Evolutionary conservation across 30 jellyfish, hydroid and myxozoan species (phyloP), one percentile per base, ranked within the genome.

Genomic region (Mastigias papua): DNA sequence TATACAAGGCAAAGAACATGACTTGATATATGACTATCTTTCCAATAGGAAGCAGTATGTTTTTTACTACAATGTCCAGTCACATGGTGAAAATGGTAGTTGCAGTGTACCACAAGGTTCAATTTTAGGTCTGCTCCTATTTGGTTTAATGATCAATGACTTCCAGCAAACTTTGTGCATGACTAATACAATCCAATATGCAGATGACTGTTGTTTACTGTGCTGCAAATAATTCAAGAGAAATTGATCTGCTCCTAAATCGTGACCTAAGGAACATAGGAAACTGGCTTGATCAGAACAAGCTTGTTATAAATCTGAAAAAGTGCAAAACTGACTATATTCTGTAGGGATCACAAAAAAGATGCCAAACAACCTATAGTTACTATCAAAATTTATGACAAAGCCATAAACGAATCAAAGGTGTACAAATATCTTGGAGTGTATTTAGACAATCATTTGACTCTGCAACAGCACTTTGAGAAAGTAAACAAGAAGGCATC

Each of bases 371-470:
- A 86, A 61, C 76, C 75, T 0, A n/a, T 31, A 61, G 87, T 61
- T 86, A 19, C 33, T 22, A 76, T 60, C 84, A 76, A 57, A 76
- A 57, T 76, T 78, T 75, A 87, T 42, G 69, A 34, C 27, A 64
- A n/a, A 20, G 48, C 64, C 13, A 31, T 87, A 42, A 87, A 76
- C 46, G 76, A 87, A 62, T 61, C 92, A 42, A 63, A 74, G 27
- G 62, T 63, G 28, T 86, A 73, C 50, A 49, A 73, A 73, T 86
- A 72, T 54, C 86, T 73, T 71, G 92, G 91, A 28, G 92, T 84
- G 85, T 32, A 51, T 60, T 84, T 72, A 70, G 94, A n/a, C 87
- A 76, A 34, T 10, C 91, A 48, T 51, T 20, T 84, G 91, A 84
- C 42, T 68, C 22, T 84, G 35, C 48, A 70, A 65, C 63, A 26